Percentiles rank a stretch among this genome's conserved stretches.
Evolutionary conservation across 2,113 vertebrate genomes (phyloP).

Genomic region (Pterocles orientalis): DNA sequence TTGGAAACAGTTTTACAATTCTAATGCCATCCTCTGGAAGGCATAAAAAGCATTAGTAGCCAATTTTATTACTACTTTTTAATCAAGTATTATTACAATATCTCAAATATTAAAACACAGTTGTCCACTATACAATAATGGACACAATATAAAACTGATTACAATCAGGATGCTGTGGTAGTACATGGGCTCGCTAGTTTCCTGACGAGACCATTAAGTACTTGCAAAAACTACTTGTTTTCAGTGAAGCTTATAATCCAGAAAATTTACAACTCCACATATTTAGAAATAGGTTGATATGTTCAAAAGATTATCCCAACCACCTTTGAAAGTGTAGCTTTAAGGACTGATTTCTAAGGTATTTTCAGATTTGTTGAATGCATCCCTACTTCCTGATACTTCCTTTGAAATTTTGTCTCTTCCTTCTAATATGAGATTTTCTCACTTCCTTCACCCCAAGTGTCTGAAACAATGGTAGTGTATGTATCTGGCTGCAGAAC

Average conservation of each 20-base stretch:
- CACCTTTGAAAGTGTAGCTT: not conserved
- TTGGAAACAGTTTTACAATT: not conserved
- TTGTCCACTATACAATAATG: not conserved
- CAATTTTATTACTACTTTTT: not conserved
- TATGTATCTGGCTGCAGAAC: not conserved
- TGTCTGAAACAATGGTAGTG: not conserved
- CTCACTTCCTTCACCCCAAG: not conserved
- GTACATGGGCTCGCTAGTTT: not conserved
- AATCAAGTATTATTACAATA: not conserved
- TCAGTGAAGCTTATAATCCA: not conserved
- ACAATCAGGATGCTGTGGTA: not conserved
- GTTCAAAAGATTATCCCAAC: not conserved
- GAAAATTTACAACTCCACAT: not conserved
- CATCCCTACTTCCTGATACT: not conserved
- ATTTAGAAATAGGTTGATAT: not conserved
- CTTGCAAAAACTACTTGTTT: not conserved
- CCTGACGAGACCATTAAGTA: not conserved
- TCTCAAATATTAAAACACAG: not conserved
- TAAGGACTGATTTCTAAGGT: not conserved
- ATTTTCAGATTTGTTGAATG: not conserved
- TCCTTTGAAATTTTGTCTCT: not conserved
- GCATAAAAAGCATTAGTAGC: not conserved
- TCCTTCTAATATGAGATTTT: not conserved
- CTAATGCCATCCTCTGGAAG: not conserved
- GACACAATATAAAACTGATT: not conserved